These are phyloP conservation scores for Gorsachius magnificus DNA, from an alignment of 2,797 vertebrate genomes.

Conservation along the genomic window DNA sequence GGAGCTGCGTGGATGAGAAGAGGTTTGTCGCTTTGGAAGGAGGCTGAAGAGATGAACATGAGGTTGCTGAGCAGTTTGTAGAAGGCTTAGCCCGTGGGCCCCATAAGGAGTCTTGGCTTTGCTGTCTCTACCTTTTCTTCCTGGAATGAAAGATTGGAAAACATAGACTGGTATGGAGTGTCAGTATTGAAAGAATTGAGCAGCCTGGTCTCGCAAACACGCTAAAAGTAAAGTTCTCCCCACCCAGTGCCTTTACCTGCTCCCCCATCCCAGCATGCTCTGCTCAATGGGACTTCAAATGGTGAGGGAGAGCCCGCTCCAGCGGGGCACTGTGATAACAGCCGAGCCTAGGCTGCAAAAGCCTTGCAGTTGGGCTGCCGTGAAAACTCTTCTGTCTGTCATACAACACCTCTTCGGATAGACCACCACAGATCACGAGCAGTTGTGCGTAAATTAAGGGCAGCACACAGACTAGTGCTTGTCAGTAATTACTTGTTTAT, in stretches of 20 bases:
- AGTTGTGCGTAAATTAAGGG: neutral
- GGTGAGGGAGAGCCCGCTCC: fast-evolving
- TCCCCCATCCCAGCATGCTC: fast-evolving
- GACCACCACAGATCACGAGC: neutral
- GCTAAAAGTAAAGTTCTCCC: neutral
- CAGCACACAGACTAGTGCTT: neutral
- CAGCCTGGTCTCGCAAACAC: neutral
- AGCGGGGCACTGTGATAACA: neutral
- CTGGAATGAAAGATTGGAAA: neutral
- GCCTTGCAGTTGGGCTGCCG: fast-evolving
- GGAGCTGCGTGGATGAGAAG: neutral
- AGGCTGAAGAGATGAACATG: neutral
- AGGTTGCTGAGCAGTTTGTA: neutral
- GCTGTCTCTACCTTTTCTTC: neutral
- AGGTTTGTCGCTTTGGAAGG: neutral
- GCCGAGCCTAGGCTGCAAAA: too few relatives aligned
- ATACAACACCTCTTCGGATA: neutral
- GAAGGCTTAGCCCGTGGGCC: neutral
- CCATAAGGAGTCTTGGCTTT: neutral
- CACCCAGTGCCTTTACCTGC: neutral
- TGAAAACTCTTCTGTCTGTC: neutral
- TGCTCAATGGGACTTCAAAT: neutral
- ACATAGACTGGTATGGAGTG: neutral
- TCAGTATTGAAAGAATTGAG: neutral
- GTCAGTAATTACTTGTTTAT: neutral